A percentile compares a stretch with the other conserved stretches of the same genome.
Conservation (phyloP, 30 jellyfish, hydroid and myxozoan species). For the Chironex yamaguchii region DNA sequence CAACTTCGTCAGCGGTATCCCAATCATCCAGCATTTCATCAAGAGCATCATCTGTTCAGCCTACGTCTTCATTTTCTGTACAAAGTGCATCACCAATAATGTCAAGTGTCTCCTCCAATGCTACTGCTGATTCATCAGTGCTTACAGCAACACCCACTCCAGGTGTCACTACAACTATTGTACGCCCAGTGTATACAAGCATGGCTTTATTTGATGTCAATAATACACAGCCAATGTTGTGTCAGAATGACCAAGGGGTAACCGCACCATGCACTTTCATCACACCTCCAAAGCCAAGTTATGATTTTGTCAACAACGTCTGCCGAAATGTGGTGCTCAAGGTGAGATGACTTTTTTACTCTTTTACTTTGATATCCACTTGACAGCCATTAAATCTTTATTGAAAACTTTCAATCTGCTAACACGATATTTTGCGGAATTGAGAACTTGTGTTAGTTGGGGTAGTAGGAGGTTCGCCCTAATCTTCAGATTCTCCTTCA, state of each 20-base stretch:
- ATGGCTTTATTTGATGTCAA: slow-evolving; percentile 60
- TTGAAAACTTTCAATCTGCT: too few species aligned
- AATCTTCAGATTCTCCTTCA: too few species aligned
- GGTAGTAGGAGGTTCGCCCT: too few species aligned
- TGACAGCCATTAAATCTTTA: neutral
- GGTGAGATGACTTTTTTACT: slow-evolving; percentile 50
- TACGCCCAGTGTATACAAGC: slow-evolving; percentile 54
- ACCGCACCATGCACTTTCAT: slow-evolving; percentile 71
- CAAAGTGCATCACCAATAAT: neutral
- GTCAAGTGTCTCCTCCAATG: slow-evolving; percentile 1
- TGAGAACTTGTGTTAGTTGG: neutral
- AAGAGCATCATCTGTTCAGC: slow-evolving; percentile 24
- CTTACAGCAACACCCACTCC: slow-evolving; percentile 12
- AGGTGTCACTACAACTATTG: neutral
- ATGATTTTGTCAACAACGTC: slow-evolving; percentile 38
- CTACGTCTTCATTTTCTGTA: slow-evolving; percentile 6
- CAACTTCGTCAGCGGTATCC: too few species aligned
- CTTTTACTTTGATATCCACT: neutral
- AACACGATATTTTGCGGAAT: too few species aligned
- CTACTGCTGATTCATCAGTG: slow-evolving; percentile 28
- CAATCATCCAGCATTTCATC: neutral
- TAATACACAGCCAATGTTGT: slow-evolving; percentile 67
- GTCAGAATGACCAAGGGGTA: slow-evolving; percentile 71
- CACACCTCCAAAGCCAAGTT: slow-evolving; percentile 76
- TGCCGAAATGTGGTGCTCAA: slow-evolving; percentile 76